Base-by-base conservation (phyloP, 2,797 vertebrate genomes). In the Schizopygopsis malacanthus region DNA sequence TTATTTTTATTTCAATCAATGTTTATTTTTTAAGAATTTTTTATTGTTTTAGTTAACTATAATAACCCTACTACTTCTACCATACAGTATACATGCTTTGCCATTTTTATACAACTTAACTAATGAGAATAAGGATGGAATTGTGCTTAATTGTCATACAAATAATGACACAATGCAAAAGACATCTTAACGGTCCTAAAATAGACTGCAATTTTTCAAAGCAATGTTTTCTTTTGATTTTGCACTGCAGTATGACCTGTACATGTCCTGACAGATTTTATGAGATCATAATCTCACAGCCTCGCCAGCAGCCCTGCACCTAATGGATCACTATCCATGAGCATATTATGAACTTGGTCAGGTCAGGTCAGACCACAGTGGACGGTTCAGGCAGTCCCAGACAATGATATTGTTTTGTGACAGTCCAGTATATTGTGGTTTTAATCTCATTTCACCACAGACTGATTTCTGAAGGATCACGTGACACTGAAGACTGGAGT, bases 371-470 rank as follows among this genome's bases (percentile, higher is more conserved):
- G 65, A 79, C 39, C 72, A 84, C 65, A 33, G 56, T 67, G 81
- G 25, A 67, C 54, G 80, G 28, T 41, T 85, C 72, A 22, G 28
- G 28, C 47, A 63, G 63, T 81, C 71, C 52, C 79, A 89, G 75
- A 86, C 84, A 37, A 81, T 65, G 67, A 76, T 63, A 80, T 85
- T 79, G 69, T 84, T 73, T 84, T 43, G 5, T 81, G 61, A 86
- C 37, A 59, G n/a, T 16, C 50, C 39, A 70, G 80, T 86, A 28
- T 52, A 83, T 69, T 86, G 50, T 56, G 61, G 39, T 63, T 85
- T 86, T 83, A 86, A 88, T 81, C 86, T 81, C 13, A 84, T 83
- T 86, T 84, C 86, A 63, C 9, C 67, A 70, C 41, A 52, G 39
- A 65, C 41, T 79, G 71, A 52, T 59, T n/a, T 59, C 54, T 59